Percentiles rank a stretch among this genome's conserved stretches.
Conservation (phyloP, 2,797 vertebrate genomes). For the Lacerta agilis region DNA sequence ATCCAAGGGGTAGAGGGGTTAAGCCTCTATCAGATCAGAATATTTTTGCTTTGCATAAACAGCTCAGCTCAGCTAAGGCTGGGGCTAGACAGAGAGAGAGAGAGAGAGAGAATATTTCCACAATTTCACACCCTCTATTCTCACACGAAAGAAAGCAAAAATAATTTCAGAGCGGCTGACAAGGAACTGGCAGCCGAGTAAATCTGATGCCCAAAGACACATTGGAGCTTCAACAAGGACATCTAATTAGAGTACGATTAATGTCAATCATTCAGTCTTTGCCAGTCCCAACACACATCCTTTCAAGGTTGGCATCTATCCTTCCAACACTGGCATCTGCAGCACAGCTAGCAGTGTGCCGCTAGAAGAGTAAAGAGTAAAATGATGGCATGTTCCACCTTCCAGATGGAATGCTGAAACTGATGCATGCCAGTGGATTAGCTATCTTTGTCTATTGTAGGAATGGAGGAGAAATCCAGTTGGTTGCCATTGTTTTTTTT, state of each 20-base stretch:
- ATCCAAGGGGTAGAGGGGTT: too few species aligned
- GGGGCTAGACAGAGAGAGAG: background rate
- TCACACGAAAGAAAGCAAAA: background rate
- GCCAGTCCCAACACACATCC: background rate
- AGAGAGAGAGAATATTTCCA: background rate
- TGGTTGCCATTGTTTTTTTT: too few species aligned
- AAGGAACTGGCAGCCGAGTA: conserved; percentile 20
- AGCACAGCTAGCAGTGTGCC: accelerated
- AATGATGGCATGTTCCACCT: background rate
- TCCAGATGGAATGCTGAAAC: conserved; percentile 45
- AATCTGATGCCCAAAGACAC: conserved; percentile 33
- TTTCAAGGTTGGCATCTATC: conserved; percentile 19
- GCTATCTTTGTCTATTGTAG: background rate
- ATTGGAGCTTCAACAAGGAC: conserved; percentile 20
- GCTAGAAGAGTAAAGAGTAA: background rate
- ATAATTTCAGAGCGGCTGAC: background rate
- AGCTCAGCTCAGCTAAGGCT: background rate
- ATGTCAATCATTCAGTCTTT: background rate
- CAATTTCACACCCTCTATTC: background rate
- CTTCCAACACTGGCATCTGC: conserved; percentile 24
- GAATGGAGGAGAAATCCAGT: too few species aligned
- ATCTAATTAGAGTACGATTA: conserved; percentile 46
- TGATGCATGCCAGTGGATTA: background rate
- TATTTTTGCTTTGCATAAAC: background rate
- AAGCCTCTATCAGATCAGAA: background rate